Conservation (phyloP, 1,140 invertebrate genomes). For the Ectropis grisescens region DNA sequence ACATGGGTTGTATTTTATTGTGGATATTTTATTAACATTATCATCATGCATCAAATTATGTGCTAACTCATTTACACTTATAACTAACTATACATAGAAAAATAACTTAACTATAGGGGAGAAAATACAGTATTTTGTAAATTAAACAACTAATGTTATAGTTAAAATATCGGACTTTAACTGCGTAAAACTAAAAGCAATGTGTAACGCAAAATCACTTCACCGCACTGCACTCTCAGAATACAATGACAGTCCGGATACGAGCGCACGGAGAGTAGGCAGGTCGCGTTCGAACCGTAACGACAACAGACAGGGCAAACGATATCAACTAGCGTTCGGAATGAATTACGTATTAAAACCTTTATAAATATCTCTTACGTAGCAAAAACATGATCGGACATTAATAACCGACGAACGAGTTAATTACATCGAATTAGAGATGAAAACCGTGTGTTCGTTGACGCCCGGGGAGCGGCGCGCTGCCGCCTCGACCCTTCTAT, state of each 20-base stretch:
- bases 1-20: slow-evolving; percentile 60
- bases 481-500: slow-evolving; percentile 30
- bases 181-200: slow-evolving; percentile 57
- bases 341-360: slow-evolving; percentile 43
- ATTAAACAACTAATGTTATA: slow-evolving; percentile 63
- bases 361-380: no score
- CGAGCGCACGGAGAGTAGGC: no score
- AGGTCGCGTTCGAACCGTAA: no score
- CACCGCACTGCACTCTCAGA: slow-evolving; percentile 59
- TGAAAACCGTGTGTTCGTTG: slow-evolving; percentile 26
- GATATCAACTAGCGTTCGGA: slow-evolving; percentile 15
- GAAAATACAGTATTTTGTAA: slow-evolving; percentile 67
- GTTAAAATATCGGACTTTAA: slow-evolving; percentile 57
- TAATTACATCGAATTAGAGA: slow-evolving; percentile 40
- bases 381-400: no score
- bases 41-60: slow-evolving; percentile 69
- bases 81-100: slow-evolving; percentile 70
- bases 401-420: slow-evolving; percentile 31
- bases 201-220: slow-evolving; percentile 46
- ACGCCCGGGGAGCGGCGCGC: slow-evolving; percentile 3
- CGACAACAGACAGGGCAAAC: no score
- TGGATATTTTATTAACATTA: slow-evolving; percentile 70
- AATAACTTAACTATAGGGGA: slow-evolving; percentile 68
- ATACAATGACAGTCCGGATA: slow-evolving; percentile 18
- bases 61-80: slow-evolving; percentile 69